These are phyloP conservation scores for Drosophila parabipectinata DNA, from an alignment of 1,140 invertebrate species.

Conservation along the genomic window DNA sequence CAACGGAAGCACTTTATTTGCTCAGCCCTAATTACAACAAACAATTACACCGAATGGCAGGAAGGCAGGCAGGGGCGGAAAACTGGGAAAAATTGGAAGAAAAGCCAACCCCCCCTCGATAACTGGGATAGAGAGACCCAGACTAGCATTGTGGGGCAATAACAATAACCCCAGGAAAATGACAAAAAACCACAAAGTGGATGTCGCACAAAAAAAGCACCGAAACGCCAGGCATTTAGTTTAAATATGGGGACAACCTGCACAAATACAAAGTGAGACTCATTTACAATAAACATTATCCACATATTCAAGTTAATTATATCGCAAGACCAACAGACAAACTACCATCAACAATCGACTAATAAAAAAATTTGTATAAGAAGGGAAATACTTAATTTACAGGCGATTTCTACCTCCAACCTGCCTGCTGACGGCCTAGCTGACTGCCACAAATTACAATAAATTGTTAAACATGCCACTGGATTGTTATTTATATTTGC, in stretches of 20 bases:
- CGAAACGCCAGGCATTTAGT: conserved; percentile 62
- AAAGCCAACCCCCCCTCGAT: conserved; percentile 42
- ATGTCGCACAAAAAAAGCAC: conserved; percentile 30
- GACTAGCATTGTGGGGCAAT: conserved; percentile 19
- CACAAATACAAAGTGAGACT: conserved; percentile 39
- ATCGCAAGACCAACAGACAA: conserved; percentile 53
- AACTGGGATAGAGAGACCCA: conserved; percentile 17
- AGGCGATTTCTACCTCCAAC: conserved; percentile 52
- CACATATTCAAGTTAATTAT: conserved; percentile 80
- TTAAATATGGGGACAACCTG: conserved; percentile 63
- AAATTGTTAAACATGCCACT: conserved; percentile 80
- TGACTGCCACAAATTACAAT: conserved; percentile 73
- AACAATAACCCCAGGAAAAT: conserved; percentile 47
- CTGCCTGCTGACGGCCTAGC: background rate
- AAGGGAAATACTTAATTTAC: conserved; percentile 56
- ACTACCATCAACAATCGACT: conserved; percentile 38
- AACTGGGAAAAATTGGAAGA: conserved; percentile 16
- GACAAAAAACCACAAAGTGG: conserved; percentile 28
- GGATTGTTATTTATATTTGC: conserved; percentile 66
- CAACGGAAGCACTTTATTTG: conserved; percentile 81
- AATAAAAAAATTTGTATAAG: conserved; percentile 32
- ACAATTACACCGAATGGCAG: conserved; percentile 59
- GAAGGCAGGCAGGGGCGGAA: background rate
- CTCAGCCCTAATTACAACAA: conserved; percentile 80
- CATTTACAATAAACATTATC: conserved; percentile 77